phyloP scores from a whole-genome alignment of 1,140 invertebrate species.

The Aphidius gifuensis region DNA sequence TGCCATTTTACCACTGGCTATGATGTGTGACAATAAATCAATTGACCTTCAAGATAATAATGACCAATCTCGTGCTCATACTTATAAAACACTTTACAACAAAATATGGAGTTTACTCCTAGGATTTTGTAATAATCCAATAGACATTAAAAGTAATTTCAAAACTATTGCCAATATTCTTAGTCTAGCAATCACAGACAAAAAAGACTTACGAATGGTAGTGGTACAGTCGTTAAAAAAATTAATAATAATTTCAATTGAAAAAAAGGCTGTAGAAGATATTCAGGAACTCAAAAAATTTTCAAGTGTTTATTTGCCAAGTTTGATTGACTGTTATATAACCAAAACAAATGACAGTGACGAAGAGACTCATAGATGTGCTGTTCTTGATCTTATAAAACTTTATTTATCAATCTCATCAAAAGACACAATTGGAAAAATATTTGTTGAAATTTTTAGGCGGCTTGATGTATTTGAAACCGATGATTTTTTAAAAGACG shows the following conservation, averaged over 20 bases:
- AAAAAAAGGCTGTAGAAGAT: slow-evolving; percentile 59
- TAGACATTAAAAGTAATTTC: slow-evolving; percentile 73
- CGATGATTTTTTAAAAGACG: slow-evolving; percentile 68
- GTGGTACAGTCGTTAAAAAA: slow-evolving; percentile 72
- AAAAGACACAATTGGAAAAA: slow-evolving; percentile 60
- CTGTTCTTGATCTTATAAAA: slow-evolving; percentile 79
- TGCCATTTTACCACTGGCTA: slow-evolving; percentile 76
- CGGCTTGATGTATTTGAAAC: slow-evolving; percentile 56
- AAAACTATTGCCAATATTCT: slow-evolving; percentile 76
- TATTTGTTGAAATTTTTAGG: slow-evolving; percentile 69
- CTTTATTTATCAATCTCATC: slow-evolving; percentile 72
- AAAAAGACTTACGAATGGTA: slow-evolving; percentile 67
- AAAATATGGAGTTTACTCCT: slow-evolving; percentile 93
- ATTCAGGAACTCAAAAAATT: slow-evolving; percentile 62
- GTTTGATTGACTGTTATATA: slow-evolving; percentile 87
- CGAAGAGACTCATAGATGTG: slow-evolving; percentile 70
- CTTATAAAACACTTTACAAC: slow-evolving; percentile 73
- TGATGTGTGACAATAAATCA: slow-evolving; percentile 63
- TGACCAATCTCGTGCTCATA: slow-evolving; percentile 65
- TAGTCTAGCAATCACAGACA: slow-evolving; percentile 64
- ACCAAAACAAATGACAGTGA: slow-evolving; percentile 67
- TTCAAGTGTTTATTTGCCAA: slow-evolving; percentile 89
- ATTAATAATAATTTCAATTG: slow-evolving; percentile 60
- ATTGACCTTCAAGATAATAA: slow-evolving; percentile 59
- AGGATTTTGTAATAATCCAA: slow-evolving; percentile 81